Base-by-base conservation (phyloP, 1,140 invertebrate genomes). In the Macrostomum lignano region DNA sequence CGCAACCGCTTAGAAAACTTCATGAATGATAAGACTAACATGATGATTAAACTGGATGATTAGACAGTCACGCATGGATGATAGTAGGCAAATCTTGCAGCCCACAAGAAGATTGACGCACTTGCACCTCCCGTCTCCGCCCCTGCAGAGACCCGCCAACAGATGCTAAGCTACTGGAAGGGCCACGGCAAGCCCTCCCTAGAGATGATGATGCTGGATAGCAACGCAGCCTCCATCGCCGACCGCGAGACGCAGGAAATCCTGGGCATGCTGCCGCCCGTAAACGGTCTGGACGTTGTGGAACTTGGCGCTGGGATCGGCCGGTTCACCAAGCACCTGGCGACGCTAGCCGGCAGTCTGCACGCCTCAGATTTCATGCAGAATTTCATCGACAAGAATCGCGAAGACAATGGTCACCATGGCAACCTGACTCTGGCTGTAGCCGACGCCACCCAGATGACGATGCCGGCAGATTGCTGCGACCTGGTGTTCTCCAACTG, bases 401-500 rank as follows among this genome's bases (percentile, higher is more conserved):
- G 52, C 30, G 43, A 53, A 35, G 31, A 35, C 1, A 65, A 68
- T 42, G 36, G 43, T 3, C 51, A 60, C 36, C 41, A 51, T 22
- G 36, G 37, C 3, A 64, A 67, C 41, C 51, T 66, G 31, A 48
- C 51, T 9, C 67, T 61, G 42, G 40, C 55, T 31, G 51, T 55
- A 25, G 56, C 55, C 20, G 66, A 67, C 46, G 65, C 65, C 10
- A 61, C 58, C 0, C 47, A 61, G 37, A 42, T 65, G n/a, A 40
- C 60, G 21, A 39, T 61, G 21, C 42, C 48, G 1, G 21, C 37
- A 4, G 46, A 51, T 11, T 59, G 56, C 49, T 43, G 46, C 22
- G 64, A 67, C 40, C 35, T 67, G 13, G 53, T 68, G 3, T 68
- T 68, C 46, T 64, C 63, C 40, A 68, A 68, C 42, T 68, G 66